Evolutionary conservation across 2,113 vertebrate genomes (phyloP).

Genomic region (Rhinolophus sinicus): DNA sequence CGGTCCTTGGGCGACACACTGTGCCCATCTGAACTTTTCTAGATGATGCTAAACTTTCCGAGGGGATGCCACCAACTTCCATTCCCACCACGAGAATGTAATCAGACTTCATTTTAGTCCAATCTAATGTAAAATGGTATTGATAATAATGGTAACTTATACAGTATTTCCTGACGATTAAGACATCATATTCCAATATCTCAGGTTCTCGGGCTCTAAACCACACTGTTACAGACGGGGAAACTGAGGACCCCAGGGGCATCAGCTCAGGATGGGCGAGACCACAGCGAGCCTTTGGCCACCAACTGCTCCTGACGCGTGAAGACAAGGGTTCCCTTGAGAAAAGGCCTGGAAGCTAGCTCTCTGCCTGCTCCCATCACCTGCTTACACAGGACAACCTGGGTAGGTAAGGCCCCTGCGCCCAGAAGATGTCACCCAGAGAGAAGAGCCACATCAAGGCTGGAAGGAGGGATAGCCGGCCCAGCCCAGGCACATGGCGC

Average conservation of each 20-base stretch:
- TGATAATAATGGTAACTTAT: background rate
- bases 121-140: background rate
- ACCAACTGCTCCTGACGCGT: background rate
- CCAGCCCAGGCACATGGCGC: rapidly evolving
- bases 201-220: background rate
- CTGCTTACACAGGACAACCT: no score
- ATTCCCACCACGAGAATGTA: background rate
- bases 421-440: background rate
- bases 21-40: background rate
- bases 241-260: background rate
- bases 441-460: background rate
- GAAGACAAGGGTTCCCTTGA: background rate
- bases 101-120: background rate
- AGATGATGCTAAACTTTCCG: background rate
- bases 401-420: background rate
- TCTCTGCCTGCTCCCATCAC: background rate
- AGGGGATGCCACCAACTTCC: background rate
- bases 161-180: background rate
- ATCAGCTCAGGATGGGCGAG: background rate
- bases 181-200: no score
- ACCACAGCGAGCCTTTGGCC: background rate
- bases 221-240: background rate
- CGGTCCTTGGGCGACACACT: no score
- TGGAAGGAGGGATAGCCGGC: background rate
- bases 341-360: background rate